A percentile compares a stretch with the other conserved stretches of the same genome.
Conservation (phyloP, 2,797 vertebrate genomes). For the Poecilia wingei region DNA sequence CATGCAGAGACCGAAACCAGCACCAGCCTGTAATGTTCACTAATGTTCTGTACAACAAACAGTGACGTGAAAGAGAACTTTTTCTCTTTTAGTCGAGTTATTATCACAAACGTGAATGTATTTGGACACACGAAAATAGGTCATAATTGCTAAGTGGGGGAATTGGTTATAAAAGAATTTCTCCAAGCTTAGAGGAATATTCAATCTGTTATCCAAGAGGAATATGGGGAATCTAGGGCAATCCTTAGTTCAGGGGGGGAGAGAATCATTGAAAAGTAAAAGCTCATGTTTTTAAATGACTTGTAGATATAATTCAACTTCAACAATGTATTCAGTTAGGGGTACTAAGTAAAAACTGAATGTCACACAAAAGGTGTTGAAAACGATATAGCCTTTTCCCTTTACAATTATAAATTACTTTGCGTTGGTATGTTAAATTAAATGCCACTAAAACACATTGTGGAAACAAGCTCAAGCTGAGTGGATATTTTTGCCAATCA, state of each 20-base stretch:
- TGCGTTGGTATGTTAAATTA: neutral
- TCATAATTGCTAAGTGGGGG: neutral
- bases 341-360: neutral
- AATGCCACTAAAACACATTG: neutral
- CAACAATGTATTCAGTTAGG: neutral
- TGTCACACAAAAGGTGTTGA: neutral
- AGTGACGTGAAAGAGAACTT: neutral
- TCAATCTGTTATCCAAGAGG: neutral
- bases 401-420: neutral
- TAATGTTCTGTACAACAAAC: constrained; percentile 14
- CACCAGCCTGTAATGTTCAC: constrained; percentile 3
- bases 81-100: neutral
- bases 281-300: neutral
- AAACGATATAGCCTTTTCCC: neutral
- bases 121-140: neutral
- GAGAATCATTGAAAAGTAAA: neutral
- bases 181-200: neutral
- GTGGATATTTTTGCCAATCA: neutral
- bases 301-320: neutral
- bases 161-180: neutral
- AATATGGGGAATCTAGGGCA: neutral
- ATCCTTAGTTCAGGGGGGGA: neutral
- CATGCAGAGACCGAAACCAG: constrained; percentile 31
- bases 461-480: neutral
- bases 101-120: neutral